Evolutionary conservation across 2,797 vertebrate species (phyloP).

Genomic region (Xerus rutilus): DNA sequence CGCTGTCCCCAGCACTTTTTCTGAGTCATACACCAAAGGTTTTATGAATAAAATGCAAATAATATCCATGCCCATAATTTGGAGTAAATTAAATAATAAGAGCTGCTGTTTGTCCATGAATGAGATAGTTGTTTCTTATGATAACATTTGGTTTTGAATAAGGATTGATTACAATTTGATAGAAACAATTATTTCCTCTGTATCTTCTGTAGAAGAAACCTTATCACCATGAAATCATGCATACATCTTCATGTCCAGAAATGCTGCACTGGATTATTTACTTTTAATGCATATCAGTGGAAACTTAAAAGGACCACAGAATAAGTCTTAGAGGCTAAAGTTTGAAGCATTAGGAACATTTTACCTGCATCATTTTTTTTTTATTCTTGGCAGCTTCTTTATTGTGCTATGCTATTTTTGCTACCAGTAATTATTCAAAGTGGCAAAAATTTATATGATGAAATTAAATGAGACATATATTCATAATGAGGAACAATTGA

Average conservation of each 20-base stretch:
- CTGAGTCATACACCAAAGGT: not conserved
- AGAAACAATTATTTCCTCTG: not conserved
- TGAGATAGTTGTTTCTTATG: not conserved
- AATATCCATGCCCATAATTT: not conserved
- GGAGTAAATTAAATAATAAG: not conserved
- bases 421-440: constrained; percentile 23
- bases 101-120: not conserved
- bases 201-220: not conserved
- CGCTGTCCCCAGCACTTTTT: not conserved
- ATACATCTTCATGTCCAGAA: not conserved
- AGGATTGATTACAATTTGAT: not conserved
- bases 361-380: not conserved
- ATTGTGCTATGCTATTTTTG: not conserved
- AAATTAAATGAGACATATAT: not conserved
- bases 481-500: not conserved
- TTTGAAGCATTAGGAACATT: not conserved
- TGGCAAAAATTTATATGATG: not conserved
- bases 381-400: constrained; percentile 22
- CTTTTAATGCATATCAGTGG: not conserved
- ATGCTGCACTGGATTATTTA: not conserved
- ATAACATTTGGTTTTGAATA: not conserved
- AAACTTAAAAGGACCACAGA: not conserved
- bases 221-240: not conserved
- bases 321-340: not conserved
- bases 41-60: not conserved